phyloP scores from a whole-genome alignment of 1,140 invertebrate genomes.

The Galleria mellonella region DNA sequence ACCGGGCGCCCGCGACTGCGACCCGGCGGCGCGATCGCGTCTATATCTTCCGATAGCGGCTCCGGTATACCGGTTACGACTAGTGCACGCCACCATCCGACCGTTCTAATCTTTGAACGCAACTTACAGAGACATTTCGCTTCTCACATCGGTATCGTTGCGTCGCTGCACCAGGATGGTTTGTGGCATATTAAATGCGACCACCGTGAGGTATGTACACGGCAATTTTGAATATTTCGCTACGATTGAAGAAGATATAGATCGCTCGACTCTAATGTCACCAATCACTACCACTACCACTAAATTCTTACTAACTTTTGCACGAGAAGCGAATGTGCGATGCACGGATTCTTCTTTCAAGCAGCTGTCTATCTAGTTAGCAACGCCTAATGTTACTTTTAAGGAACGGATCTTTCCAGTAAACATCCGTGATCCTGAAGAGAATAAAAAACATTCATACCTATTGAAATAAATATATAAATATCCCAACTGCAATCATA shows the following conservation, averaged over 20 bases:
- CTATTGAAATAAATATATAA: too few species aligned
- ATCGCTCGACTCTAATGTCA: conserved; percentile 56
- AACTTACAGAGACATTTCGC: conserved; percentile 13
- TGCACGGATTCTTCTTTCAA: conserved; percentile 72
- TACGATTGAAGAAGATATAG: conserved; percentile 58
- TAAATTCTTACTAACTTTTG: conserved; percentile 62
- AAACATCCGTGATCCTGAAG: conserved; percentile 11
- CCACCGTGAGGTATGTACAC: conserved; percentile 33
- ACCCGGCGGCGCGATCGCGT: conserved; percentile 54
- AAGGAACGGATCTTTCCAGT: conserved; percentile 57
- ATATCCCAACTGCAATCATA: too few species aligned
- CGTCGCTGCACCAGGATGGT: conserved; percentile 9
- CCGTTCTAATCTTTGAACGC: conserved; percentile 7
- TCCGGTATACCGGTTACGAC: conserved; percentile 1
- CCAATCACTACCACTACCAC: conserved; percentile 61
- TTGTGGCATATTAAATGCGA: conserved; percentile 10
- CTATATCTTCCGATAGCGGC: conserved; percentile 56
- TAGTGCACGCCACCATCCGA: neutral
- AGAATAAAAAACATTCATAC: too few species aligned
- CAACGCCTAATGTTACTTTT: conserved; percentile 65
- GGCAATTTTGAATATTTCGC: conserved; percentile 1
- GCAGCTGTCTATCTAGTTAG: conserved; percentile 72
- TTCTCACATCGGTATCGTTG: conserved; percentile 1
- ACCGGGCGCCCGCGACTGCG: conserved; percentile 46
- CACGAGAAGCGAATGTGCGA: conserved; percentile 72